Base-by-base conservation (phyloP, 2,888 invertebrate species). In the Dynastes maya region DNA sequence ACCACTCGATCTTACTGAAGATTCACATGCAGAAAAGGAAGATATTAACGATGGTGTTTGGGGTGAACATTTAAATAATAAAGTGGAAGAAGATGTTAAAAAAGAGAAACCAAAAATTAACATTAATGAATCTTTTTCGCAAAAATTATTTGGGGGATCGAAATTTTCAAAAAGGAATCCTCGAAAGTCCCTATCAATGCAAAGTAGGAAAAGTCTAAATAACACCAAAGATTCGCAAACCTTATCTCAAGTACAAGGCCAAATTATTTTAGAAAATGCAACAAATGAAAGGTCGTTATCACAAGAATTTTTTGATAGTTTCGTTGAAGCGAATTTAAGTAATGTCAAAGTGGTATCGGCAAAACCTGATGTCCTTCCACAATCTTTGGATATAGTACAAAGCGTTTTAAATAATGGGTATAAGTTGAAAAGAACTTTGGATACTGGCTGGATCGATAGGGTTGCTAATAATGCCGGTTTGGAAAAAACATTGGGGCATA, bases 141-240 rank as follows among this genome's bases (percentile, higher is more conserved):
- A 92, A 83, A 94, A 95, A 85, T 88, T 95, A 79, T 96, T 95
- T 88, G 90, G 92, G 78, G 91, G 92, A 67, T 90, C 92, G 29
- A 93, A 91, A 82, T 94, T 95, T 87, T 91, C 92, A 4, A 92
- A 95, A 84, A 90, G 95, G 83, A 95, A 96, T 89, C 95, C 96
- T 0, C 91, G 95, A 83, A 96, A 96, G 87, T 91, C 92, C 0
- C 83, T 92, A 4, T 90, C 91, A 29, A 83, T 89, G 68, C 83
- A 83, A 76, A 83, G 67, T 65, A 85, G 85, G 70, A 88, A 88
- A 40, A 86, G 84, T 61, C 85, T 84, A 37, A 83, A 29, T 29
- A 22, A 29, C 6, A 68, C 27, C 13, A 61, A 11, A 11, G 27
- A 61, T 2, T 11, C 29, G 2, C 29, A 76, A 53, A 83, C 82